phyloP scores from a whole-genome alignment of 2,888 invertebrate species.

The Ornithoptera priamus region DNA sequence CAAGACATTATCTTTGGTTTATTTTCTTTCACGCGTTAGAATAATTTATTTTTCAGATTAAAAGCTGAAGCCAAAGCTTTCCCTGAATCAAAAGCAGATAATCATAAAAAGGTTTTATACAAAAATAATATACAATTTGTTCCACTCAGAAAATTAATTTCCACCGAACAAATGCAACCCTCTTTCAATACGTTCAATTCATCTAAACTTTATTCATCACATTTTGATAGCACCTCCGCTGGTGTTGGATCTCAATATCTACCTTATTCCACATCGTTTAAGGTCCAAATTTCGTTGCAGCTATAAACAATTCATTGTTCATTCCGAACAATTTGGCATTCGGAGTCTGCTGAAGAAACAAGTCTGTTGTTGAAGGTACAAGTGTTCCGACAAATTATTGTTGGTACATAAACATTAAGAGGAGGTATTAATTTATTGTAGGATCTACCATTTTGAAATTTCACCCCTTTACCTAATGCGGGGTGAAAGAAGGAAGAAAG shows the following conservation, averaged over 20 bases:
- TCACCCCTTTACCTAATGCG: too few relatives aligned
- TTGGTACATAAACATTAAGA: too few relatives aligned
- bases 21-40: too few relatives aligned
- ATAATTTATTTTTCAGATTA: too few relatives aligned
- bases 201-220: conserved; percentile 4
- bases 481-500: too few relatives aligned
- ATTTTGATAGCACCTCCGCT: not conserved
- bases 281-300: not conserved
- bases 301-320: not conserved
- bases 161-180: not conserved
- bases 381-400: too few relatives aligned
- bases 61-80: too few relatives aligned
- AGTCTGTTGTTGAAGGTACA: not conserved
- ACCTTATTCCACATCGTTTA: not conserved
- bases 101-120: too few relatives aligned
- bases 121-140: not conserved
- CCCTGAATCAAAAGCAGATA: too few relatives aligned
- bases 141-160: conserved; percentile 2
- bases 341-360: conserved; percentile 4
- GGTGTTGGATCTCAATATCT: not conserved
- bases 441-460: too few relatives aligned
- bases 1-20: too few relatives aligned
- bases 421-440: too few relatives aligned
- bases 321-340: not conserved
- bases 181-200: conserved; percentile 6